Evolutionary conservation across 2,797 vertebrate genomes (phyloP).

Genomic region (Sebastolobus alascanus): DNA sequence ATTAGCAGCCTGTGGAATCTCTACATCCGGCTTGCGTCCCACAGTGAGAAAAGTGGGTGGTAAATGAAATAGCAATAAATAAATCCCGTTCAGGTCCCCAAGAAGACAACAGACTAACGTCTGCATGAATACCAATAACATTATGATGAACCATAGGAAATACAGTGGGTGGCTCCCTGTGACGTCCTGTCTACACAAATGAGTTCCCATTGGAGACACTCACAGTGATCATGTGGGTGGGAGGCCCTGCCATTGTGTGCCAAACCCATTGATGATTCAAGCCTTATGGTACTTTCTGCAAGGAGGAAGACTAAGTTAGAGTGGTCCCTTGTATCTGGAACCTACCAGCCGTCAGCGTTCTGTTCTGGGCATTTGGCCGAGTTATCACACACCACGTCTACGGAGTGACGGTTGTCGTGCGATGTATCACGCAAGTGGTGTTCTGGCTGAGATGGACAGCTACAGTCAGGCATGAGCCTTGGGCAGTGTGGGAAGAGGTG

Average conservation of each 20-base stretch:
- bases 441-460: conserved; percentile 41
- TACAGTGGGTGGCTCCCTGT: conserved; percentile 48
- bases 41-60: not conserved
- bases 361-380: conserved; percentile 51
- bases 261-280: conserved; percentile 67
- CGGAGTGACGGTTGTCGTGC: conserved; percentile 20
- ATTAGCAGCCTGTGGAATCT: conserved; percentile 7
- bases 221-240: conserved; percentile 48
- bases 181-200: conserved; percentile 48
- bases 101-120: not conserved
- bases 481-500: conserved; percentile 69
- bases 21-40: not conserved
- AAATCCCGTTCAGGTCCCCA: not conserved
- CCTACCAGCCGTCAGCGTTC: conserved; percentile 21
- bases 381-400: conserved; percentile 49
- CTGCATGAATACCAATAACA: conserved; percentile 21
- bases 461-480: conserved; percentile 37
- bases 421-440: conserved; percentile 48
- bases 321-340: conserved; percentile 13
- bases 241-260: conserved; percentile 50
- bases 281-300: conserved; percentile 39
- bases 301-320: conserved; percentile 42
- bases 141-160: conserved; percentile 15
- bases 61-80: conserved; percentile 1
- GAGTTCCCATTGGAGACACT: conserved; percentile 45